A percentile compares a stretch with the other conserved stretches of the same genome.
These are phyloP conservation scores for Cheirogaleus major DNA, from an alignment of 2,797 vertebrate species.

Conservation along the genomic window DNA sequence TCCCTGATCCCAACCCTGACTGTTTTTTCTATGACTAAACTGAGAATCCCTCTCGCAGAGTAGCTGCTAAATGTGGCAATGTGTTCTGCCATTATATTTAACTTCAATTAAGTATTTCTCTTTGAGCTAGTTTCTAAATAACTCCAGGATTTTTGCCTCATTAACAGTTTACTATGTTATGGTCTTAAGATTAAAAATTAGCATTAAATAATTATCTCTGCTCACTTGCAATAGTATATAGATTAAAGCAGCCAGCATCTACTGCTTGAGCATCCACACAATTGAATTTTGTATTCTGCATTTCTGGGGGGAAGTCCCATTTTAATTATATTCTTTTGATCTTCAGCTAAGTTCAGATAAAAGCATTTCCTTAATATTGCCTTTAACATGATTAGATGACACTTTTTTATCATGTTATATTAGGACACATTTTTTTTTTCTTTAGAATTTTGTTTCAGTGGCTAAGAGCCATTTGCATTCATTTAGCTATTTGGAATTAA, in stretches of 20 bases:
- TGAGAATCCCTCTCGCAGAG: neutral
- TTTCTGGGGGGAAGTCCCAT: conserved; percentile 16
- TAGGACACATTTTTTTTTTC: neutral
- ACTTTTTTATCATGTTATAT: neutral
- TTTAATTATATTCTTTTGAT: conserved; percentile 69
- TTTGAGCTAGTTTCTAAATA: conserved; percentile 45
- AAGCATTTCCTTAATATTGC: conserved; percentile 42
- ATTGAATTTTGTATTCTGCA: neutral
- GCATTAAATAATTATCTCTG: conserved; percentile 60
- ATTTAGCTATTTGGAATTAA: neutral
- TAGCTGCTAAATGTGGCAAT: conserved; percentile 8
- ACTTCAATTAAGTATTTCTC: conserved; percentile 46
- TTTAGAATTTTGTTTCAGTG: conserved; percentile 47
- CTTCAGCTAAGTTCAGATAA: conserved; percentile 47
- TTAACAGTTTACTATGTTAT: conserved; percentile 27
- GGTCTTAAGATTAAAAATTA: conserved; percentile 55
- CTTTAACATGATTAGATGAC: neutral
- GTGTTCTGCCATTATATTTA: conserved; percentile 37
- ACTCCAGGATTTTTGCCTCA: neutral
- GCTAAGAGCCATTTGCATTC: neutral
- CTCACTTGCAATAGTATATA: conserved; percentile 32
- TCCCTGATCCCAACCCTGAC: neutral
- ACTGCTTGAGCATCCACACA: conserved; percentile 22
- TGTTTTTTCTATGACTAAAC: neutral
- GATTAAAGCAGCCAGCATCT: conserved; percentile 36